A percentile compares a stretch with the other conserved stretches of the same genome.
These are phyloP conservation scores for Halictus quadricinctus DNA, from an alignment of 2,888 invertebrate genomes.

Conservation along the genomic window DNA sequence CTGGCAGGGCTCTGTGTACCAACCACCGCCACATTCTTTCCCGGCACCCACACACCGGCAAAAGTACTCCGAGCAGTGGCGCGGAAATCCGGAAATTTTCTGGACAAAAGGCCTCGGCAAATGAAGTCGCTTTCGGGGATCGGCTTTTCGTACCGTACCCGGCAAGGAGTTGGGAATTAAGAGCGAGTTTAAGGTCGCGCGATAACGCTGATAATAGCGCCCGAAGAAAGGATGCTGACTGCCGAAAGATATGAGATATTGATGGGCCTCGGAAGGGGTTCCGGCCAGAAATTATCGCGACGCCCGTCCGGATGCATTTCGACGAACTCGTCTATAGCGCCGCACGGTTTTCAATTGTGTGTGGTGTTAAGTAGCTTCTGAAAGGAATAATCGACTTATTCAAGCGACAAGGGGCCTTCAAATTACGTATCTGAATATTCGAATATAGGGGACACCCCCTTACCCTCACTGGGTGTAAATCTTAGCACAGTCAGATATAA, in stretches of 20 bases:
- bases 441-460: too few relatives aligned
- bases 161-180: constrained; percentile 49
- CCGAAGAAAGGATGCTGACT: constrained; percentile 33
- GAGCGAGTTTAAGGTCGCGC: constrained; percentile 23
- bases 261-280: constrained; percentile 6
- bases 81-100: constrained; percentile 53
- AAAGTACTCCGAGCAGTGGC: constrained; percentile 15
- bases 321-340: not conserved
- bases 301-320: not conserved
- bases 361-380: not conserved
- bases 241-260: constrained; percentile 27
- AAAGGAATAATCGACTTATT: not conserved
- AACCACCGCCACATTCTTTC: constrained; percentile 13
- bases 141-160: constrained; percentile 26
- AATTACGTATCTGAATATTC: not conserved
- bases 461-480: too few relatives aligned
- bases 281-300: constrained; percentile 1
- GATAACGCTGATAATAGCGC: constrained; percentile 47
- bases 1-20: not conserved
- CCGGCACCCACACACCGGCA: not conserved
- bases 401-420: not conserved
- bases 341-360: not conserved
- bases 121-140: constrained; percentile 42
- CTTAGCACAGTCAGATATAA: too few relatives aligned
- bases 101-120: constrained; percentile 47